Evolutionary conservation across 2,113 vertebrate species (phyloP), one percentile per base, ranked within the genome.

Genomic region (Pterocles burchelli): DNA sequence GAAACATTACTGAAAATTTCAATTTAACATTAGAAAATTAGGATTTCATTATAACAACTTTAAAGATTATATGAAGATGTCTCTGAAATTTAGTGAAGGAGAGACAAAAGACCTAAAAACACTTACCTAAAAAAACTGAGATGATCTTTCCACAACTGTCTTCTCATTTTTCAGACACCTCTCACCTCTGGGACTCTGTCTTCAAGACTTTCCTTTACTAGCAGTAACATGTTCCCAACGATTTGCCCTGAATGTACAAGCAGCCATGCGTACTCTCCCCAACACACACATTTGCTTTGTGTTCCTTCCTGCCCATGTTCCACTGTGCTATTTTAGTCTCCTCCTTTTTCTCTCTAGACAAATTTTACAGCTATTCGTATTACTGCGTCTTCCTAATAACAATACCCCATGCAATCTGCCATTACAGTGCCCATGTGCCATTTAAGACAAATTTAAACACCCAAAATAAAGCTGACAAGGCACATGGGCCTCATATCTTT

Each of bases 101-200:
- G 75, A 73, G 29, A 61, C 6, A 13, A 54, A 90, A 77, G 45
- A 78, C 21, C 19, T 34, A 34, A 66, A 83, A 49, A 21, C 48
- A 26, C 51, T 34, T 34, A 38, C 4, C 29, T 81, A 28, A 77
- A 33, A 83, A 41, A 24, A 43, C 46, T 54, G 16, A 11, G n/a
- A 43, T n/a, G 63, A 45, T 20, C 51, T 76, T 93, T 78, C 38
- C 33, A 78, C 76, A 68, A 33, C 28, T 51, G 6, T 21, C 36
- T 58, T 59, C 49, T 67, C n/a, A 62, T 94, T 94, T 95, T 90
- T 74, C 79, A 92, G 73, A 74, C 61, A 86, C 58, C 26, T 90
- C 34, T 85, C n/a, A 68, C 65, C 34, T 51, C 41, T 79, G 54
- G 73, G 85, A 90, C 45, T 85, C 46, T 0, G 0, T 86, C 80